Base-by-base conservation (phyloP, 2,888 invertebrate species). In the Megastigmus dorsalis region DNA sequence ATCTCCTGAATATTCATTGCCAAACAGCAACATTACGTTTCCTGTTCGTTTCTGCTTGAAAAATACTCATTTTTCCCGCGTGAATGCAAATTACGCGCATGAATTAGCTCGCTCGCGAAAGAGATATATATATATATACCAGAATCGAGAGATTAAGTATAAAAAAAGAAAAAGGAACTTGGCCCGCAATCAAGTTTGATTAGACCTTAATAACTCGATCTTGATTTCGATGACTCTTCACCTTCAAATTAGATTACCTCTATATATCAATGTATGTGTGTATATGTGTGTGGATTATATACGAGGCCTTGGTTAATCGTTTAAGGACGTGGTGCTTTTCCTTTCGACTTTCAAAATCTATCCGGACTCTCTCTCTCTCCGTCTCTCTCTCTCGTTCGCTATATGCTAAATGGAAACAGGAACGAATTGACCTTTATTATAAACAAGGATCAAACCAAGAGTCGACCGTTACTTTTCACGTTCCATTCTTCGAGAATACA, bases 161-260 rank as follows among this genome's bases (percentile, higher is more conserved):
- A 5, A 66, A 54, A 41, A 20, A 7, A 36, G 41, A 68, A 57
- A 23, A 20, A 7, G 26, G 41, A 68, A 57, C 15, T 30, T 41
- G 0, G n/a, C 13, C 7, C 10, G 26, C 3, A 60, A 30, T 60
- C 50, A 50, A 57, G 57, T 38, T 65, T 65, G 57, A 71, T 71
- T 65, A 50, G 41, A 41, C 45, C 30, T 71, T 57, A 71, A 57
- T 65, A 57, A 63, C 57, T 48, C 30, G 50, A 7, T 65, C 55
- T 45, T 38, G 63, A 65, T 71, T 65, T 71, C 50, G 65, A 70
- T 70, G n/a, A 6, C 0, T 70, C 33, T 28, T 62, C 70, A 70
- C 70, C 62, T 70, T 70, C 62, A 36, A 38, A 38, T 38, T 7
- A 38, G 10, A 13, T 10, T 38, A 38, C 13, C 13, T 13, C 2